phyloP scores from a whole-genome alignment of 1,140 invertebrate species.

The Drosophila subpulchrella region DNA sequence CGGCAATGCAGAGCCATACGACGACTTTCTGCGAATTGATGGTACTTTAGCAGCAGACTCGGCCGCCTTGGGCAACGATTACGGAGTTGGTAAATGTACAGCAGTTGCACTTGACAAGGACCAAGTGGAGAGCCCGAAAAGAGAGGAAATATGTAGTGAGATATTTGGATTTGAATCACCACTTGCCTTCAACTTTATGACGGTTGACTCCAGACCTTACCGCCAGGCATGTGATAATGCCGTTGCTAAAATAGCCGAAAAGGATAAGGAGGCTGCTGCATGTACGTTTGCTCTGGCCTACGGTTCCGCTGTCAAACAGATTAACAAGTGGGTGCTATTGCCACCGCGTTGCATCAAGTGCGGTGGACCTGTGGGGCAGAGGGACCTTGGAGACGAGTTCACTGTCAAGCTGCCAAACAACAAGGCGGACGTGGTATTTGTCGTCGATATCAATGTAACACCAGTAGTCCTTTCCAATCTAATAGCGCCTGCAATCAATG shows the following conservation, averaged over 20 bases:
- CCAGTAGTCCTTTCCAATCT: constrained; percentile 82
- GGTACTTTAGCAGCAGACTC: constrained; percentile 88
- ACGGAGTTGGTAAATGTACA: constrained; percentile 87
- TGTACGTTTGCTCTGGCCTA: constrained; percentile 88
- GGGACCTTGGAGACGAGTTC: constrained; percentile 87
- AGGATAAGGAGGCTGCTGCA: constrained; percentile 85
- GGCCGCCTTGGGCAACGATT: constrained; percentile 89
- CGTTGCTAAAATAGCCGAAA: constrained; percentile 81
- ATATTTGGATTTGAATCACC: constrained; percentile 88
- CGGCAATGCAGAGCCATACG: constrained; percentile 93
- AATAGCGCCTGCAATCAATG: constrained; percentile 77
- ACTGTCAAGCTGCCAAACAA: constrained; percentile 88
- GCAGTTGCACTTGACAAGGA: constrained; percentile 85
- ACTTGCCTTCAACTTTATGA: constrained; percentile 85
- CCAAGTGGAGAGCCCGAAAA: constrained; percentile 77
- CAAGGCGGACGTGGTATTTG: constrained; percentile 90
- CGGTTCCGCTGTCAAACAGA: constrained; percentile 85
- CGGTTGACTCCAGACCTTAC: constrained; percentile 83
- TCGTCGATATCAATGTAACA: constrained; percentile 87
- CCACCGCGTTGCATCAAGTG: constrained; percentile 88
- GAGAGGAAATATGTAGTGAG: constrained; percentile 86
- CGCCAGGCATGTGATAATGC: constrained; percentile 89
- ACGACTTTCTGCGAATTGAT: constrained; percentile 91
- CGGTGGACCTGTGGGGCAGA: constrained; percentile 85
- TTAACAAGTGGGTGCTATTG: constrained; percentile 85